Conservation (phyloP, 2,797 vertebrate genomes). For the Steatocranus sp. region DNA sequence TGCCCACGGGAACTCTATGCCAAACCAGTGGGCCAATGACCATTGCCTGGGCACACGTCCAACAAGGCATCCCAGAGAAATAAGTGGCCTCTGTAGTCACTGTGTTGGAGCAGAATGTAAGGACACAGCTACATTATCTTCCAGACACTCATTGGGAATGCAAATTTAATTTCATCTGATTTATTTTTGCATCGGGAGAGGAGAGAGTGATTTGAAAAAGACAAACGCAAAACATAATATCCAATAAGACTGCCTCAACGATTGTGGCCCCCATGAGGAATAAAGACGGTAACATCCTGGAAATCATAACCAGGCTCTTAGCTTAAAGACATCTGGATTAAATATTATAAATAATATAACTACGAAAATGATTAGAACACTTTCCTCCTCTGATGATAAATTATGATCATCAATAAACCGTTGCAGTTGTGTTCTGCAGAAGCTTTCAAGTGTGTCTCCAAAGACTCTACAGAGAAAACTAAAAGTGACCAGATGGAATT, state of each 20-base stretch:
- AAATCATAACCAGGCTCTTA: background rate
- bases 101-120: constrained; percentile 27
- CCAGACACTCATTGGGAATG: constrained; percentile 50
- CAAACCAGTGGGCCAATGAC: constrained; percentile 60
- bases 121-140: constrained; percentile 39
- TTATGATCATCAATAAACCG: background rate
- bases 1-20: constrained; percentile 54
- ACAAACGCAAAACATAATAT: constrained; percentile 4
- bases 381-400: background rate
- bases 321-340: background rate
- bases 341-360: background rate
- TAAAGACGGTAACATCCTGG: background rate
- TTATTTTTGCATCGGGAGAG: constrained; percentile 10
- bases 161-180: constrained; percentile 55
- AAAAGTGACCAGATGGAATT: background rate
- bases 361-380: background rate
- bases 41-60: constrained; percentile 54
- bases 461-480: background rate
- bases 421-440: background rate
- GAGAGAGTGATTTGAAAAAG: constrained; percentile 12
- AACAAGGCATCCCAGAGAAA: constrained; percentile 55
- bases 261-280: constrained; percentile 7
- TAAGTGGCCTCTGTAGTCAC: constrained; percentile 39
- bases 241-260: constrained; percentile 7
- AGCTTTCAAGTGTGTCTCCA: background rate